Conservation (phyloP, 2,797 vertebrate species). For the Schizopygopsis pylzovi region DNA sequence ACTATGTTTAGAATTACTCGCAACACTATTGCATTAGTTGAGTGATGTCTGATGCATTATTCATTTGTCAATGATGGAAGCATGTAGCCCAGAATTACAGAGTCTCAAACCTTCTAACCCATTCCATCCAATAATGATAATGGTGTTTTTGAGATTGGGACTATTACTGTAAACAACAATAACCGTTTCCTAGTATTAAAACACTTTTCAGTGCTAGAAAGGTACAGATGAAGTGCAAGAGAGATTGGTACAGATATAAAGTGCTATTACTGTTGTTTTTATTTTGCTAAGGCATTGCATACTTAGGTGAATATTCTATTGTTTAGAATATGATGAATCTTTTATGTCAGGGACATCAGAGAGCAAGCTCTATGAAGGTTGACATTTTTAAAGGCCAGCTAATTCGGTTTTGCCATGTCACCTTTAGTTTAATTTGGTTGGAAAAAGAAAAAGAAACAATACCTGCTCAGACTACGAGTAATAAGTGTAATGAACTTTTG, state of each 20-base stretch:
- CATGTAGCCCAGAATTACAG: constrained; percentile 54
- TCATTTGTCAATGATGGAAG: constrained; percentile 65
- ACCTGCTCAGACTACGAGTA: not conserved
- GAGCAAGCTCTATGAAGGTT: constrained; percentile 61
- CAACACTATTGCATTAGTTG: constrained; percentile 54
- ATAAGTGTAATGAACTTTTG: not conserved
- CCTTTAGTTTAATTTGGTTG: constrained; percentile 48
- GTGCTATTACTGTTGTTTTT: not conserved
- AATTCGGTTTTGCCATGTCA: constrained; percentile 54
- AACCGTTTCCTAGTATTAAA: constrained; percentile 18
- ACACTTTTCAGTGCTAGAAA: constrained; percentile 7
- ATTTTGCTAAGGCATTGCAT: not conserved
- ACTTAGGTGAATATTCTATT: constrained; percentile 16
- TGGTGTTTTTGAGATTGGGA: constrained; percentile 44
- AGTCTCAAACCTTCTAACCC: constrained; percentile 50
- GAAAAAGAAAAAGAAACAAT: not conserved
- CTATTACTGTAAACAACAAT: constrained; percentile 51
- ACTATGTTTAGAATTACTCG: constrained; percentile 43
- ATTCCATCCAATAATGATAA: constrained; percentile 61
- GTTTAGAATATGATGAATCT: constrained; percentile 17
- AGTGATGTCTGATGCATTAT: constrained; percentile 63
- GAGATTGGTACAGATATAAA: not conserved
- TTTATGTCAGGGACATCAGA: constrained; percentile 53
- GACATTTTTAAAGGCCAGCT: constrained; percentile 74
- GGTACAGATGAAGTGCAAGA: not conserved